These are phyloP conservation scores for Pomacea canaliculata DNA, from an alignment of 2,888 invertebrate species.

Conservation along the genomic window DNA sequence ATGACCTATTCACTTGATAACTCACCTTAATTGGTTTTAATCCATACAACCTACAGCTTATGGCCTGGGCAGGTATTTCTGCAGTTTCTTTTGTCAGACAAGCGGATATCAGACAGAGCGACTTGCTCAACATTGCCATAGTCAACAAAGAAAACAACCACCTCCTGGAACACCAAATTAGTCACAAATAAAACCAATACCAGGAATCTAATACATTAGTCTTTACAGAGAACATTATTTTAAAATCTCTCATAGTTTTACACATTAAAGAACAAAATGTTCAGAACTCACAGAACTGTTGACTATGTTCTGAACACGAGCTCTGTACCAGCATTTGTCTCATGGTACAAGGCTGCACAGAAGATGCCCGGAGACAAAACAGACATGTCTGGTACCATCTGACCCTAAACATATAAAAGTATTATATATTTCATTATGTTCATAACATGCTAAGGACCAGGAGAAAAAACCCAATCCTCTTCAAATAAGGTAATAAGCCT, in stretches of 20 bases:
- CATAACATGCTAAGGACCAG: too few relatives aligned
- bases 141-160: constrained; percentile 53
- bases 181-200: neutral
- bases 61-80: constrained; percentile 45
- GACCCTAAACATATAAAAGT: constrained; percentile 20
- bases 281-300: constrained; percentile 22
- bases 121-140: constrained; percentile 55
- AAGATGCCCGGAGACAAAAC: constrained; percentile 38
- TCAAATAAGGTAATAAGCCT: too few relatives aligned
- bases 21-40: constrained; percentile 36
- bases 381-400: constrained; percentile 28
- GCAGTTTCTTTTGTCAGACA: constrained; percentile 46
- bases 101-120: constrained; percentile 36
- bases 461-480: too few relatives aligned
- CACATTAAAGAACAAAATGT: too few relatives aligned
- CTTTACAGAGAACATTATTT: too few relatives aligned
- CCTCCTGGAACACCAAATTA: constrained; percentile 32
- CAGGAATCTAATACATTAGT: too few relatives aligned
- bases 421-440: too few relatives aligned
- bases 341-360: constrained; percentile 51
- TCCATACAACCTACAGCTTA: constrained; percentile 46
- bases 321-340: constrained; percentile 54
- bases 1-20: neutral
- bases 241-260: too few relatives aligned
- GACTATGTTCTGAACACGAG: constrained; percentile 41